Base-by-base conservation (phyloP, 2,888 invertebrate species). In the Cremastinae sp. region DNA sequence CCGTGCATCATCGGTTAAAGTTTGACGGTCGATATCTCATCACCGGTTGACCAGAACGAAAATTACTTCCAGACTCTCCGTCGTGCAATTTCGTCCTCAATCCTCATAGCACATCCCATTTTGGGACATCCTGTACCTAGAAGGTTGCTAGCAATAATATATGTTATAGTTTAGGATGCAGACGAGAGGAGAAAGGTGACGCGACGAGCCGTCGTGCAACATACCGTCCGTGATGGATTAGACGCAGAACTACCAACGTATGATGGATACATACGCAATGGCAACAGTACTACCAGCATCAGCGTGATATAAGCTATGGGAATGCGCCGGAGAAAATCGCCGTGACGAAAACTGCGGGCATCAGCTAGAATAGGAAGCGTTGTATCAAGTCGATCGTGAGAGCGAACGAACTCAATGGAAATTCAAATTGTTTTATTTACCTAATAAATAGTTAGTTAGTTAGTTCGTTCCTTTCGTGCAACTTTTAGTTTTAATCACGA, bases 191-290 rank as follows among this genome's bases (percentile, higher is more conserved):
- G 70, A 55, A 61, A 66, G 39, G 68, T 37, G 22, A 53, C 71
- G 51, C 58, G 53, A 41, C 58, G 39, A 45, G 45, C 62, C 51
- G 14, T 41, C 66, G 49, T 70, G 65, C 75, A 41, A 18, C 68
- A 65, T 74, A 56, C 45, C 35, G 59, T 69, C 58, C 72, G 72
- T 85, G 83, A 85, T 85, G 85, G 85, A 85, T 85, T 85, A 83
- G 84, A 82, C 81, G 74, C 76, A 37, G 70, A 65, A 80, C 73
- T 64, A 82, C 79, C 79, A 84, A 82, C 84, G 79, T 79, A 82
- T 83, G 83, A 85, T 81, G 80, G 81, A 84, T 84, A 82, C 71
- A 74, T 69, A 78, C 69, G 56, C 68, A 75, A 65, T 53, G 61
- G 41, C 53, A 53, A 35, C 59, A 59, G 47, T 41, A 59, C 41